Evolutionary conservation across 1,140 invertebrate genomes (phyloP), one percentile per base, ranked within the genome.

Genomic region (Coelopa frigida): DNA sequence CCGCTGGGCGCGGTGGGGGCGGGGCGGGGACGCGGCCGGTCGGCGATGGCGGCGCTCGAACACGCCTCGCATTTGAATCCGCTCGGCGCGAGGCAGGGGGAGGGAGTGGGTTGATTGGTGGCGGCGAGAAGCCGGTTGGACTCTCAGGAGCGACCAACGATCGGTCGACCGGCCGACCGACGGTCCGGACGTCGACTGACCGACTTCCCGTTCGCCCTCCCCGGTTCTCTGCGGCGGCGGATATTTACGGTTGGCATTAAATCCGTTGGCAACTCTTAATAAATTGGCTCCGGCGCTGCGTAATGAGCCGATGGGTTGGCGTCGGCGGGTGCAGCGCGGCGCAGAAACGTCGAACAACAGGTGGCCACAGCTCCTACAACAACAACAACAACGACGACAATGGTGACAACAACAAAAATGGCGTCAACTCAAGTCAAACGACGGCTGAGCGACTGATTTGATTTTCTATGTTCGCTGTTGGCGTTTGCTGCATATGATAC

Each of bases 191-290:
- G n/a, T n/a, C n/a, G 24, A 22, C 22, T 12, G 12, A 5, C 22
- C 22, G 24, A 38, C 36, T 23, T 22, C 20, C 14, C 22, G 24
- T 38, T 23, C 22, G 22, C 36, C 22, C 36, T 23, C 24, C n/a
- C 22, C 18, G 14, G 11, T 15, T 15, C 18, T 8, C 18, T 17
- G 24, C 36, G 10, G 11, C 18, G 17, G 21, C 18, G 21, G 39
- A 44, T 51, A 59, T 58, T 44, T 48, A 54, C 35, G 48, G 21
- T n/a, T 15, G 22, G 48, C 46, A 55, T 59, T 56, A 56, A 56
- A 51, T 50, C 4, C 20, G 21, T n/a, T 31, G 46, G 41, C 46
- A 45, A 52, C 38, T 46, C 36, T 36, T 38, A 48, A 39, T 46
- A 36, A 45, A 50, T 50, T 52, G 24, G 15, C n/a, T 38, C 24